These are phyloP conservation scores for Amphipyra berbera DNA, from an alignment of 2,888 invertebrate genomes.

Conservation along the genomic window DNA sequence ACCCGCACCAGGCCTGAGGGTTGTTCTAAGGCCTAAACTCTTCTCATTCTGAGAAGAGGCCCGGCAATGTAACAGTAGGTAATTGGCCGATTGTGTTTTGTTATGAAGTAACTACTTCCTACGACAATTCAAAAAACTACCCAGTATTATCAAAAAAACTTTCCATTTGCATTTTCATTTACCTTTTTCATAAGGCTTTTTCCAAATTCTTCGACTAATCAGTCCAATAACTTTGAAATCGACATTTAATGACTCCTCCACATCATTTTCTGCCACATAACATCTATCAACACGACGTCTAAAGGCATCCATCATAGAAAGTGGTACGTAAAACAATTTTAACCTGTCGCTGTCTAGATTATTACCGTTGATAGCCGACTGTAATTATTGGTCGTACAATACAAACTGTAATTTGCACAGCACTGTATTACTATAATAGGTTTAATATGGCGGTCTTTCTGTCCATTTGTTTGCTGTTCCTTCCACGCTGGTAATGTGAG, in stretches of 20 bases:
- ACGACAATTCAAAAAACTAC: too few species aligned
- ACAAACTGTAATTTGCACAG: conserved; percentile 70
- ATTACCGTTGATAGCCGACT: conserved; percentile 63
- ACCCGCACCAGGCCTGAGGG: too few species aligned
- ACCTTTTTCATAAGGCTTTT: too few species aligned
- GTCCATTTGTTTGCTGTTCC: conserved; percentile 17
- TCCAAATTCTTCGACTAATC: conserved; percentile 1
- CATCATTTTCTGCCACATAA: conserved; percentile 29
- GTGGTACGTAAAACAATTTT: conserved; percentile 65
- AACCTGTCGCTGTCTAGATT: conserved; percentile 65
- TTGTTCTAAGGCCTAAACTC: too few species aligned
- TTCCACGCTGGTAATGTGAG: too few species aligned
- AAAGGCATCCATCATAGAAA: conserved; percentile 50
- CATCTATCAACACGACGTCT: conserved; percentile 37
- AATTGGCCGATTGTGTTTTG: too few species aligned
- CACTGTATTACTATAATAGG: conserved; percentile 37
- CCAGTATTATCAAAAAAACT: too few species aligned
- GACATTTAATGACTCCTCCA: conserved; percentile 31
- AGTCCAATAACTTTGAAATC: conserved; percentile 27
- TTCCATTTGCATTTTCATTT: too few species aligned
- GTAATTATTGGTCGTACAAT: conserved; percentile 72
- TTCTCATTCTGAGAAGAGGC: too few species aligned
- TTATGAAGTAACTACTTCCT: too few species aligned
- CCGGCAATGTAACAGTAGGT: too few species aligned
- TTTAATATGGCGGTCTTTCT: conserved; percentile 32